These are phyloP conservation scores for Macrochelys suwanniensis DNA, from an alignment of 2,797 vertebrate species.

Conservation along the genomic window DNA sequence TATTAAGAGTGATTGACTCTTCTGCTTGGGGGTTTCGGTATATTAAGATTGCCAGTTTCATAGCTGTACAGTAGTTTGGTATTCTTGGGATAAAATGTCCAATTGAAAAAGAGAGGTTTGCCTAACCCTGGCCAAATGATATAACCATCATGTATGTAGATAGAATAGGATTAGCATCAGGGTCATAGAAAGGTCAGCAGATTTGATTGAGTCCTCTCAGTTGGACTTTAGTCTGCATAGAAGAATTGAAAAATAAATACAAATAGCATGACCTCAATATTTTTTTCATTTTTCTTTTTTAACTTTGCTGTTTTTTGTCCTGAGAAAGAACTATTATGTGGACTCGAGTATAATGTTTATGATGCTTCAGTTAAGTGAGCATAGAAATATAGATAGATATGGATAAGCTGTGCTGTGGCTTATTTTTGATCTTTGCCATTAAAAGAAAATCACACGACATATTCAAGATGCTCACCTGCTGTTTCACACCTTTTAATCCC, in stretches of 20 bases:
- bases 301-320: neutral
- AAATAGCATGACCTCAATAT: neutral
- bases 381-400: neutral
- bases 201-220: neutral
- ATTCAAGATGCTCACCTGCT: neutral
- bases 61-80: neutral
- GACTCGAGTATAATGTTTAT: neutral
- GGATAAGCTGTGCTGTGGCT: neutral
- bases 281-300: neutral
- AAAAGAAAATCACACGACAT: neutral
- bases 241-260: neutral
- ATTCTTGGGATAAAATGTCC: neutral
- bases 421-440: slow-evolving; percentile 12
- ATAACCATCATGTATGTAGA: neutral
- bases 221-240: neutral
- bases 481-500: slow-evolving; percentile 28
- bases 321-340: neutral
- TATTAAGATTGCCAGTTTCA: neutral
- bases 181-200: neutral
- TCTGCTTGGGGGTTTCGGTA: neutral
- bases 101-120: neutral
- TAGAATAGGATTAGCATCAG: neutral
- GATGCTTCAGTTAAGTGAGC: neutral
- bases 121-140: neutral
- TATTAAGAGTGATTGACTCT: slow-evolving; percentile 29